Evolutionary conservation across 2,797 vertebrate species (phyloP).

Genomic region (Sparus aurata): DNA sequence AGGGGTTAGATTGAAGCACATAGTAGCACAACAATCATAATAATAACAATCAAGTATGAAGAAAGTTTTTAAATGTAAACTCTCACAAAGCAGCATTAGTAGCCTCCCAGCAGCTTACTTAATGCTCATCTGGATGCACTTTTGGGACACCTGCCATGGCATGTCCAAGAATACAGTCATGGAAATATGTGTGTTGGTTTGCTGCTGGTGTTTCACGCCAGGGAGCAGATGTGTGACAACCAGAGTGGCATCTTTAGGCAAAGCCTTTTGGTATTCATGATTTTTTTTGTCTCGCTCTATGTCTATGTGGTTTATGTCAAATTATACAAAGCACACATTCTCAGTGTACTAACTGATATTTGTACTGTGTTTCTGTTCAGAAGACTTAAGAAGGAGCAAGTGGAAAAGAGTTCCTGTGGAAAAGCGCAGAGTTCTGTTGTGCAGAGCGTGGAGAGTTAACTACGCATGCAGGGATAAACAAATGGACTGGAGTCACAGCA

Average conservation of each 20-base stretch:
- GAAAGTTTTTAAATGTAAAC: not conserved
- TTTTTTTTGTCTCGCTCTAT: not conserved
- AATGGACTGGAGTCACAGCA: constrained; percentile 58
- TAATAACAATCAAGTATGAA: not conserved
- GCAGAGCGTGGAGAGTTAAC: constrained; percentile 63
- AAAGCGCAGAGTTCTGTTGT: constrained; percentile 57
- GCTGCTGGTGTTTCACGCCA: constrained; percentile 2
- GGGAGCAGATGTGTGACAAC: constrained; percentile 38
- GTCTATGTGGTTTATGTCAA: not conserved
- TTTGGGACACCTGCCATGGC: constrained; percentile 34
- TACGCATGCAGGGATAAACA: constrained; percentile 72
- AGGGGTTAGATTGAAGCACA: not conserved
- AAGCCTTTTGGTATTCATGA: not conserved
- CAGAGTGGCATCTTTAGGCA: constrained; percentile 16
- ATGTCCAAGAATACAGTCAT: constrained; percentile 22
- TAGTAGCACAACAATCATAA: no score
- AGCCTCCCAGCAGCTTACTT: not conserved
- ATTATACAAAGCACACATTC: not conserved
- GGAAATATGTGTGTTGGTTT: constrained; percentile 28
- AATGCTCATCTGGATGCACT: not conserved
- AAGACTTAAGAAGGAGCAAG: constrained; percentile 5
- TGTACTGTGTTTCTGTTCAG: constrained; percentile 16
- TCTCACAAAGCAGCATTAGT: not conserved
- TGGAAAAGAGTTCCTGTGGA: constrained; percentile 57
- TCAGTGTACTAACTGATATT: not conserved